Percentiles rank a stretch among this genome's conserved stretches.
Evolutionary conservation across 2,797 vertebrate genomes (phyloP).

Genomic region (Caiman crocodilus): DNA sequence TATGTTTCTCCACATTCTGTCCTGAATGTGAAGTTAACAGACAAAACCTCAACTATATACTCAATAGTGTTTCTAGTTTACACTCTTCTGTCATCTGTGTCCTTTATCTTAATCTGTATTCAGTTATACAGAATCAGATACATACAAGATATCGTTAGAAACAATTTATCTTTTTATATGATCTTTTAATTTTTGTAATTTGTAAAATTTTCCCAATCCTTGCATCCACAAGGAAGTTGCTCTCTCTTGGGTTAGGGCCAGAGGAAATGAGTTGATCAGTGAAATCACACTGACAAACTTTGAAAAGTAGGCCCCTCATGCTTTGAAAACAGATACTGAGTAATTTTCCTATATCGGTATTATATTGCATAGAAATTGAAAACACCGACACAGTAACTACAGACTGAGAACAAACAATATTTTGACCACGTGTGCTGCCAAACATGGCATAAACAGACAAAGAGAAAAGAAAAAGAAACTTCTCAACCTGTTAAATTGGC

Average conservation of each 20-base stretch:
- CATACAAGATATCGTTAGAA: not conserved
- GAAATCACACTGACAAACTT: not conserved
- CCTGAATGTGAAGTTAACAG: slow-evolving; percentile 2
- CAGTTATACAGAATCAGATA: not conserved
- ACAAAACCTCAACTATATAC: slow-evolving; percentile 10
- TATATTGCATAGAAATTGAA: not conserved
- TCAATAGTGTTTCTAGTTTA: slow-evolving; percentile 45
- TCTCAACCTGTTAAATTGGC: not conserved
- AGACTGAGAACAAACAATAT: not conserved
- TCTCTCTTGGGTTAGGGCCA: no score
- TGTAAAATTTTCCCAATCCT: not conserved
- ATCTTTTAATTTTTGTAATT: not conserved
- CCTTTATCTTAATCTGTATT: not conserved
- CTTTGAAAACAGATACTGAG: not conserved
- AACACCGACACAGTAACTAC: not conserved
- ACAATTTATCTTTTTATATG: not conserved
- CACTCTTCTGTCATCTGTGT: not conserved
- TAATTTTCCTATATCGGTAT: not conserved
- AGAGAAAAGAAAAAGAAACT: not conserved
- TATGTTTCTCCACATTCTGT: not conserved
- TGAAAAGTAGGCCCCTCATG: not conserved
- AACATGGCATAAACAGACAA: not conserved
- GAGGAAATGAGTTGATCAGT: not conserved
- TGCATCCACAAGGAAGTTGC: not conserved
- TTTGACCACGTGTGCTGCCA: not conserved